A percentile compares a stretch with the other conserved stretches of the same genome.
phyloP scores from a whole-genome alignment of 2,888 invertebrate genomes.

The Phorcus lineatus region DNA sequence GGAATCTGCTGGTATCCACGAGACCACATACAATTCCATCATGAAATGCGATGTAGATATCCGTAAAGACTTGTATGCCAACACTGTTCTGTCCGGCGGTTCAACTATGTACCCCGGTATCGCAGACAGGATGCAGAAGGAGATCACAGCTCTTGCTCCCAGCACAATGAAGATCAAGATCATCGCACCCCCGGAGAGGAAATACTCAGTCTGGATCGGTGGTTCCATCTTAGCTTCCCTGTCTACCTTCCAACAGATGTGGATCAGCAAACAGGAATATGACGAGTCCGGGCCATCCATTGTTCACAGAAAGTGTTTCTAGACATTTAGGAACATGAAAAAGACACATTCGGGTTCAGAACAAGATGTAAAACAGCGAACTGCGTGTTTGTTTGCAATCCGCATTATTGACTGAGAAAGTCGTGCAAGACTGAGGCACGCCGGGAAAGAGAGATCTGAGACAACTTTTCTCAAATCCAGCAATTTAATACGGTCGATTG shows the following conservation, averaged over 20 bases:
- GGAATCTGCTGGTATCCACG: slow-evolving; percentile 68
- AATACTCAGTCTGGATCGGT: slow-evolving; percentile 78
- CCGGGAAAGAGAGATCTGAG: not conserved
- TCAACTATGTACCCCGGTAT: slow-evolving; percentile 70
- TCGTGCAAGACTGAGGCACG: not conserved
- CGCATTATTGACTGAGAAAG: too few species aligned
- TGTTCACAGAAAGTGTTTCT: slow-evolving; percentile 98
- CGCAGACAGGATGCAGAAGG: slow-evolving; percentile 62
- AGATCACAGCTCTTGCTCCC: slow-evolving; percentile 59
- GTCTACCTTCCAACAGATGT: slow-evolving; percentile 82
- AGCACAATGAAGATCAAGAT: slow-evolving; percentile 60
- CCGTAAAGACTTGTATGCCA: slow-evolving; percentile 60
- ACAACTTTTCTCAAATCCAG: not conserved
- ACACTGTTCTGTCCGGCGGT: slow-evolving; percentile 64
- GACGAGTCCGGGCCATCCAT: slow-evolving; percentile 96
- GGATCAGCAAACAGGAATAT: slow-evolving; percentile 80
- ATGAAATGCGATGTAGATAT: slow-evolving; percentile 65
- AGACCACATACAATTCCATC: slow-evolving; percentile 64
- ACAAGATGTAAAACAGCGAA: too few species aligned
- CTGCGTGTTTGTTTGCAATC: too few species aligned
- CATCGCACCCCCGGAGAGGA: slow-evolving; percentile 54
- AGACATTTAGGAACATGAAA: slow-evolving; percentile 68
- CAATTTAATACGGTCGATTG: not conserved
- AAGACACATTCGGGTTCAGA: too few species aligned
- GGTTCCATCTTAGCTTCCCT: slow-evolving; percentile 66